These are phyloP conservation scores for Microctonus hyperodae DNA, from an alignment of 2,888 invertebrate species.

Conservation along the genomic window DNA sequence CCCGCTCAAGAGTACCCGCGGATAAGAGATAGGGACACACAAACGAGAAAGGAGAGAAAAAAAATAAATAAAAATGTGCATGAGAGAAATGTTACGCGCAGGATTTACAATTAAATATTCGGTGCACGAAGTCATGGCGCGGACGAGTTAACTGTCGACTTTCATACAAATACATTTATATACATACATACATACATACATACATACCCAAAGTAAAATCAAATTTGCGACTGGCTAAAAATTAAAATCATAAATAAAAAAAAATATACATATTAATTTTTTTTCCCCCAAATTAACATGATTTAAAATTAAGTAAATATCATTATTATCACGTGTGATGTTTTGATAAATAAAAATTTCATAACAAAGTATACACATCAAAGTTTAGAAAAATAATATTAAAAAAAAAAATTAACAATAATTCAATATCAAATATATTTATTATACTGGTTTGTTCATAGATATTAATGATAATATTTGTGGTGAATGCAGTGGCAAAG, in stretches of 20 bases:
- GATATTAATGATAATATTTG: background rate
- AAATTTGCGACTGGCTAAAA: slow-evolving; percentile 1
- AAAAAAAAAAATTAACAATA: no score
- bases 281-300: background rate
- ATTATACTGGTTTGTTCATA: no score
- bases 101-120: slow-evolving; percentile 39
- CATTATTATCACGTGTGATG: background rate
- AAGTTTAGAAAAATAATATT: no score
- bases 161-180: slow-evolving; percentile 21
- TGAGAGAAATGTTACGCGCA: slow-evolving; percentile 5
- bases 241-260: no score
- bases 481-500: background rate
- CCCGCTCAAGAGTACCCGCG: slow-evolving; percentile 15
- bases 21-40: background rate
- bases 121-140: slow-evolving; percentile 28
- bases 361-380: no score
- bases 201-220: background rate
- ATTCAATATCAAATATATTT: no score
- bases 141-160: slow-evolving; percentile 35
- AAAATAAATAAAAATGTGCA: slow-evolving; percentile 1
- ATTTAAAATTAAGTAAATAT: background rate
- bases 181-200: slow-evolving; percentile 9
- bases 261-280: background rate
- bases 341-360: background rate
- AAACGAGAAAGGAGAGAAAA: slow-evolving; percentile 14